Conservation (phyloP, 2,888 invertebrate species). For the Microplitis manilae region DNA sequence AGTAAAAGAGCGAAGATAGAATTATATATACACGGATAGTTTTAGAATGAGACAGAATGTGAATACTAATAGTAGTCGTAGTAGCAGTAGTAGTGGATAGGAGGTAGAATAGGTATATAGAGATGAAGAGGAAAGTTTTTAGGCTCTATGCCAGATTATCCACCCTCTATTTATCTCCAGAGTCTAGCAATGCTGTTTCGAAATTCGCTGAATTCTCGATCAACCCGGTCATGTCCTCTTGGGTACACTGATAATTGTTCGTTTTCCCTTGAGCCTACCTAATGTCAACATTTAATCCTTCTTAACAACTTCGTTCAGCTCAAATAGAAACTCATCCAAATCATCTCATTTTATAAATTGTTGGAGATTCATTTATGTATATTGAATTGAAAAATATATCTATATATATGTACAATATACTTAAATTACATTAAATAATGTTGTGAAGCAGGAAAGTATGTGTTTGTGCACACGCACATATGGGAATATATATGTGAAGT, state of each 20-base stretch:
- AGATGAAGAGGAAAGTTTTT: constrained; percentile 37
- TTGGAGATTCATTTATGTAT: too few relatives aligned
- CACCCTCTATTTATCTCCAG: constrained; percentile 34
- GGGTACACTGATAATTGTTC: constrained; percentile 31
- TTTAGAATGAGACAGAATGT: constrained; percentile 3
- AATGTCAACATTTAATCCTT: constrained; percentile 19
- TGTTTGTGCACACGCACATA: too few relatives aligned
- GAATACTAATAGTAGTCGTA: constrained; percentile 5
- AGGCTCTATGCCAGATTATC: constrained; percentile 39
- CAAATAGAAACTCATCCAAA: neutral
- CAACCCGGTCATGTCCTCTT: constrained; percentile 8
- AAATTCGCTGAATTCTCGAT: constrained; percentile 34
- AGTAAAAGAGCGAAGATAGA: constrained; percentile 9
- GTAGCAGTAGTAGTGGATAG: neutral
- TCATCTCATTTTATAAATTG: too few relatives aligned
- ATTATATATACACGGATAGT: neutral
- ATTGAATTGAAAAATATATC: too few relatives aligned
- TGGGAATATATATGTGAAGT: too few relatives aligned
- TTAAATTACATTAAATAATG: too few relatives aligned
- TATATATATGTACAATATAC: too few relatives aligned
- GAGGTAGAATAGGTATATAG: constrained; percentile 13
- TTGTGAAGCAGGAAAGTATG: too few relatives aligned
- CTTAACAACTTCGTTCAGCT: neutral
- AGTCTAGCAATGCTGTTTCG: constrained; percentile 34
- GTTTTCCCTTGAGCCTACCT: constrained; percentile 12